Conservation (phyloP, 2,888 invertebrate genomes). For the Podabrus alpinus region DNA sequence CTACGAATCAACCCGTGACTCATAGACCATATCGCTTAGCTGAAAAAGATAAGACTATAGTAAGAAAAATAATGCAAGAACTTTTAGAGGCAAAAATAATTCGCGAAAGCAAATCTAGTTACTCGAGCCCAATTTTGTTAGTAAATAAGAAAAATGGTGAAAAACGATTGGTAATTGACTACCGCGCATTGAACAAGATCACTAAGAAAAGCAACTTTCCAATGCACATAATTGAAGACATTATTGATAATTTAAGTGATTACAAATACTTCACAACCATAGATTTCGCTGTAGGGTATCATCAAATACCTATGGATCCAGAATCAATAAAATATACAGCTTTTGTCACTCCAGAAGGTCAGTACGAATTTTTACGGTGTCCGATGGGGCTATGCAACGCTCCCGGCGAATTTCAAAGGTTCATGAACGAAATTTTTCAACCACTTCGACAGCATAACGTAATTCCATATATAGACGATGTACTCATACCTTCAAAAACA, state of each 20-base stretch:
- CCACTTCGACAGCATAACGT: background rate
- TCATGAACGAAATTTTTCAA: background rate
- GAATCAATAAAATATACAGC: background rate
- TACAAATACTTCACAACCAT: background rate
- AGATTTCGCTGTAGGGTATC: background rate
- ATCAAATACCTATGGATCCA: background rate
- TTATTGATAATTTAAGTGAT: background rate
- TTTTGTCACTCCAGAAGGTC: background rate
- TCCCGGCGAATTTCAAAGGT: background rate
- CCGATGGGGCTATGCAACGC: background rate
- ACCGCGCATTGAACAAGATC: background rate
- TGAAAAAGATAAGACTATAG: background rate
- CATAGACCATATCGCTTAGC: background rate
- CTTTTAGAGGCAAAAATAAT: background rate
- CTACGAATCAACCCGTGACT: background rate
- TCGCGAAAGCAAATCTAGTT: background rate
- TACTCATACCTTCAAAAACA: background rate
- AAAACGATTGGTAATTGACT: background rate
- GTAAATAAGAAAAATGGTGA: background rate
- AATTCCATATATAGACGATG: no score
- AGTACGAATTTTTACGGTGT: background rate
- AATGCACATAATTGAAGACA: constrained; percentile 7
- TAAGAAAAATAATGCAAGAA: background rate
- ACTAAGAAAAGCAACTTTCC: background rate
- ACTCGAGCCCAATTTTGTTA: background rate